Base-by-base conservation (phyloP, 1,140 invertebrate species). In the Stegodyphus dumicola region DNA sequence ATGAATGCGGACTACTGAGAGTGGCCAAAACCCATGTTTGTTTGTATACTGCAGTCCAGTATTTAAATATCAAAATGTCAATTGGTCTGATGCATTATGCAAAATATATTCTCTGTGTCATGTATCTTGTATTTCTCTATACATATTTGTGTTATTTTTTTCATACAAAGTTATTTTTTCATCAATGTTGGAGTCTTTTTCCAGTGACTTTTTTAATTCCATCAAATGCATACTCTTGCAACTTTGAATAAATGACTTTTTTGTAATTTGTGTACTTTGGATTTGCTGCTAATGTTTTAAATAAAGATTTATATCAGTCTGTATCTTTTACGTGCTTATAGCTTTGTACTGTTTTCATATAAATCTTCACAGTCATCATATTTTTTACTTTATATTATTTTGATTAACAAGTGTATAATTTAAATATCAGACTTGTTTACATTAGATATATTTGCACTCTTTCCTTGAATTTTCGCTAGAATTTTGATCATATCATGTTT, bases 211-310 rank as follows among this genome's bases (percentile, higher is more conserved):
- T 64, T 65, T 13, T 64, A 13, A 13, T 74, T 33, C 33, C 33
- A 1, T 33, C 33, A 33, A 33, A 33, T 33, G 33, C 33, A 33
- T 33, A 33, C 33, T 33, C 33, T 33, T 33, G 33, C 33, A 33
- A 33, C 33, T 33, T 33, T 33, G 33, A 33, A 33, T 33, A 33
- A 33, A 33, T 33, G 33, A 33, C 1, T 33, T 33, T 79, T 79
- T 78, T 77, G 64, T 77, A 77, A 76, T 70, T 69, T 70, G 77
- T 70, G 77, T 79, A 69, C 69, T 79, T 70, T 79, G 77, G 77
- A 79, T 79, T 70, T 79, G 77, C 77, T 70, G 77, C 66, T 79
- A 70, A 69, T 70, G 66, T 56, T 71, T 79, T 18, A 79, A 79
- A 70, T 70, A 79, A 79, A 70, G 48, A 18, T 60, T 33, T 76